Evolutionary conservation across 2,113 vertebrate species (phyloP), one percentile per base, ranked within the genome.

Genomic region (Trematomus loennbergii): DNA sequence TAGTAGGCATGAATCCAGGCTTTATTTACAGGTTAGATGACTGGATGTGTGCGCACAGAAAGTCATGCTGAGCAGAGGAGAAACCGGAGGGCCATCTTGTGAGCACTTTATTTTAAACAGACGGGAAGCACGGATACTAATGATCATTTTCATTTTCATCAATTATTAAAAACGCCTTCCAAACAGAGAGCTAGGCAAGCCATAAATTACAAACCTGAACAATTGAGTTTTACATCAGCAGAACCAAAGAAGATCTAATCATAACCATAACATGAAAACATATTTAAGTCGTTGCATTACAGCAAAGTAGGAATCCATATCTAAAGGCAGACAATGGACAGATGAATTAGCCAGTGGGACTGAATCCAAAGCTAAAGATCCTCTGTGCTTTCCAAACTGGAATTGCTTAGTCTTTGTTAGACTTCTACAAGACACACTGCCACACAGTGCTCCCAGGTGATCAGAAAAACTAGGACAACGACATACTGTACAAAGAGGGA

Each of bases 1-100:
- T 53, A 91, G 72, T 33, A 88, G 81, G n/a, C 46, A 63, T 72
- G 63, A 87, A 87, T 87, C 79, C 58, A 58, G 77, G 75, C 75
- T 89, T 78, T 87, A 75, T 87, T 90, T 83, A 89, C 69, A 81
- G 86, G 82, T 90, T 80, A 79, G 78, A 77, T 78, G 58, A 72
- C 46, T 81, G 74, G 18, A n/a, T 57, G 54, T 60, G 55, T 78
- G 61, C 18, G 13, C 59, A 72, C 15, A 59, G 65, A 55, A 49
- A 8, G 48, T 82, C 36, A 52, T 54, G 3, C 25, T 52, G 29
- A 63, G 40, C 9, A 33, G 16, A 12, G 17, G n/a, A 78, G 54
- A 75, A 69, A 66, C 0, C 59, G 18, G 9, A 78, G 17, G 45
- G 73, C 61, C 72, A 75, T 49, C 12, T 17, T n/a, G n/a, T 25